Evolutionary conservation across 2,797 vertebrate genomes (phyloP).

Genomic region (Takifugu rubripes): DNA sequence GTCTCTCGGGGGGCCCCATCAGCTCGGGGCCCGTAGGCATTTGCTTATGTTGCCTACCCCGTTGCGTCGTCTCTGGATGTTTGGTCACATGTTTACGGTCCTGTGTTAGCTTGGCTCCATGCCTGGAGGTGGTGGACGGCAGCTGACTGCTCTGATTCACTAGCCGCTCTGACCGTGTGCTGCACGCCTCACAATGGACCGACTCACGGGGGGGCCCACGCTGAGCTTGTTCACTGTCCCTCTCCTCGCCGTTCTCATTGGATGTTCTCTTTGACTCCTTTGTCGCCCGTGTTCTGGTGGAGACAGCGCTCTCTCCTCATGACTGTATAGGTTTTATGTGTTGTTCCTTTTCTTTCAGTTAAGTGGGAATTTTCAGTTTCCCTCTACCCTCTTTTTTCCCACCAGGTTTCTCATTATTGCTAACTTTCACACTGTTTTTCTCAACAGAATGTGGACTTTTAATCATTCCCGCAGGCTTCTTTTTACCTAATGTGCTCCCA

Average conservation of each 20-base stretch:
- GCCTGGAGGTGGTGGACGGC: conserved; percentile 66
- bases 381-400: neutral
- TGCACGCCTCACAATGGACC: conserved; percentile 56
- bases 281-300: conserved; percentile 45
- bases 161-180: conserved; percentile 52
- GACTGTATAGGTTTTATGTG: conserved; percentile 11
- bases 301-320: conserved; percentile 43
- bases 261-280: conserved; percentile 60
- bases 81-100: conserved; percentile 63
- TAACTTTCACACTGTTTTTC: neutral
- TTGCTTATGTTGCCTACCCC: conserved; percentile 20
- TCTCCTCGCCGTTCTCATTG: conserved; percentile 35
- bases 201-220: conserved; percentile 56
- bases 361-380: conserved; percentile 8
- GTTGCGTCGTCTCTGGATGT: conserved; percentile 47
- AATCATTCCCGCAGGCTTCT: neutral
- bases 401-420: neutral
- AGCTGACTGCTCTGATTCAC: conserved; percentile 64
- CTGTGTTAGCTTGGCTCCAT: conserved; percentile 59
- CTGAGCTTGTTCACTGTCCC: conserved; percentile 38
- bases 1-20: too few species aligned
- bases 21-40: too few species aligned
- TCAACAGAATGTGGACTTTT: neutral
- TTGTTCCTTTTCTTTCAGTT: conserved; percentile 10
- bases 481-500: conserved; percentile 6